Conservation (phyloP, 2,113 vertebrate species). For the Charina bottae region DNA sequence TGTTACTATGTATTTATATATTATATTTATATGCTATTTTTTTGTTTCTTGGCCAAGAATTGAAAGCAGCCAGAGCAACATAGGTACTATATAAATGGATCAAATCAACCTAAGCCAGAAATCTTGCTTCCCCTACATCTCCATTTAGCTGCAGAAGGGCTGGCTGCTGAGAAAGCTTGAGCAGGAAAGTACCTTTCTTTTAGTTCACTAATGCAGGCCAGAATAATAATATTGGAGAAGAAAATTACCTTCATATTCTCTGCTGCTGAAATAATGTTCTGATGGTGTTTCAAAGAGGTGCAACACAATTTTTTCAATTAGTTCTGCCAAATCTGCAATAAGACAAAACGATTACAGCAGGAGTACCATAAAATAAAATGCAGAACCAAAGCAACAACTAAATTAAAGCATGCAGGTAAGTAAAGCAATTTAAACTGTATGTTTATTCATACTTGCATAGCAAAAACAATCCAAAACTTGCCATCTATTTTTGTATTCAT, state of each 20-base stretch:
- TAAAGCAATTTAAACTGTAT: conserved; percentile 44
- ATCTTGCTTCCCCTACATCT: neutral
- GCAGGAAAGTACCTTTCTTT: neutral
- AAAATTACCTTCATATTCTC: conserved; percentile 84
- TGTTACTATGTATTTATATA: neutral
- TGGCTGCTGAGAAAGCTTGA: neutral
- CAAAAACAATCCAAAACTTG: conserved; percentile 49
- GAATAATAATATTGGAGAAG: neutral
- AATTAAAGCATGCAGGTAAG: conserved; percentile 27
- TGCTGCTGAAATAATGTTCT: conserved; percentile 80
- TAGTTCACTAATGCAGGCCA: neutral
- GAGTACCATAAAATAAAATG: conserved; percentile 36
- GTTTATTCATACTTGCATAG: conserved; percentile 41
- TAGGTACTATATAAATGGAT: neutral
- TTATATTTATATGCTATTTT: neutral
- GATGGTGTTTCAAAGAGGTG: conserved; percentile 77
- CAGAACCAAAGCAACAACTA: conserved; percentile 25
- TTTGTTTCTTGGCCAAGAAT: neutral
- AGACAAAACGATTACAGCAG: conserved; percentile 58
- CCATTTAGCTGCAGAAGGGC: neutral
- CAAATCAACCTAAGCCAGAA: neutral
- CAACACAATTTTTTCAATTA: conserved; percentile 84
- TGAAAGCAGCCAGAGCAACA: neutral
- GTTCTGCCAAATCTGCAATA: conserved; percentile 83
- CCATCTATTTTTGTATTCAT: conserved; percentile 55